These are phyloP conservation scores for Esox masquinongy DNA, from an alignment of 2,797 vertebrate species.

Conservation along the genomic window DNA sequence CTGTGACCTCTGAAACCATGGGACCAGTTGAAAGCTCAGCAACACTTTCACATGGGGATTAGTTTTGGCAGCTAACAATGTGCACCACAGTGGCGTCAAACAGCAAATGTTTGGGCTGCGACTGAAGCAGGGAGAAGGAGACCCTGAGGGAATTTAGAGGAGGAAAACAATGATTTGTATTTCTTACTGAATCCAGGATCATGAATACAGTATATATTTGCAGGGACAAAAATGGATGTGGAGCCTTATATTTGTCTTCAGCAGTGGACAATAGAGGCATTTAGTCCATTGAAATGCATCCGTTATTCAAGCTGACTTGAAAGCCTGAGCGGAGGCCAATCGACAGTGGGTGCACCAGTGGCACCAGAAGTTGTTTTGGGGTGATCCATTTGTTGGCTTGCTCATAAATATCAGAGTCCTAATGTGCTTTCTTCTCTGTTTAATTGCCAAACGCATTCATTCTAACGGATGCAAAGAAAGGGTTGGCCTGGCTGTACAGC, in stretches of 20 bases:
- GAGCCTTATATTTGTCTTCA: slow-evolving; percentile 21
- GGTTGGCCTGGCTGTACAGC: slow-evolving; percentile 20
- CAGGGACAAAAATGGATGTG: neutral
- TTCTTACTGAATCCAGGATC: neutral
- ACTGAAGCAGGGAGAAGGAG: slow-evolving; percentile 1
- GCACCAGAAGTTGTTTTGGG: slow-evolving; percentile 30
- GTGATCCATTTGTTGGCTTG: slow-evolving; percentile 38
- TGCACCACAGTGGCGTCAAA: slow-evolving; percentile 17
- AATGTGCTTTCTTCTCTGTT: slow-evolving; percentile 42
- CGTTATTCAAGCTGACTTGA: slow-evolving; percentile 22
- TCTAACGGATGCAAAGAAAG: slow-evolving; percentile 57
- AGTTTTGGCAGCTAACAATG: slow-evolving; percentile 44
- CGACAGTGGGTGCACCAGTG: slow-evolving; percentile 25
- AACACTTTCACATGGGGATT: slow-evolving; percentile 45
- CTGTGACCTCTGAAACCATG: slow-evolving; percentile 58
- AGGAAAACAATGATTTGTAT: neutral
- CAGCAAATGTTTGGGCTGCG: neutral
- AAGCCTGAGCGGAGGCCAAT: slow-evolving; percentile 18
- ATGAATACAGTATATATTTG: slow-evolving; percentile 7
- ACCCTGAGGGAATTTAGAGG: neutral
- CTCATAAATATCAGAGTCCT: slow-evolving; percentile 44
- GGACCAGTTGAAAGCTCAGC: slow-evolving; percentile 36
- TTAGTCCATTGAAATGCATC: slow-evolving; percentile 23
- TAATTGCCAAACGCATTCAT: slow-evolving; percentile 53
- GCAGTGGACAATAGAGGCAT: slow-evolving; percentile 19